A percentile compares a stretch with the other conserved stretches of the same genome.
Conservation (phyloP, 2,888 invertebrate genomes). For the Lampropteryx suffumata region DNA sequence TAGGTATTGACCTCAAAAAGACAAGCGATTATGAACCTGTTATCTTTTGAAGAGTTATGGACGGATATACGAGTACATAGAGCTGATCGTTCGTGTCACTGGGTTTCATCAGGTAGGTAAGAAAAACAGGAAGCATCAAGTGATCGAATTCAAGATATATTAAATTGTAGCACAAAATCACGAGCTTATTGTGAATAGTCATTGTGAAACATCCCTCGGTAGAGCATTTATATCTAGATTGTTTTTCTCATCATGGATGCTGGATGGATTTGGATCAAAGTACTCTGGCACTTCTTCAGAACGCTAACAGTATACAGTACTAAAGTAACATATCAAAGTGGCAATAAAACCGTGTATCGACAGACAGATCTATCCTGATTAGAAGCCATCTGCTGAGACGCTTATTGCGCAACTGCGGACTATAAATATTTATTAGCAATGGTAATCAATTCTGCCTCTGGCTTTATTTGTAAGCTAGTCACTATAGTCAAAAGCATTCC, state of each 20-base stretch:
- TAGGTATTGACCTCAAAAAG: constrained; percentile 22
- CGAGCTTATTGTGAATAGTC: too few species aligned
- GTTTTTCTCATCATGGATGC: too few species aligned
- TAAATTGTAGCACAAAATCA: too few species aligned
- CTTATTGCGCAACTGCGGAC: background rate
- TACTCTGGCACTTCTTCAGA: background rate
- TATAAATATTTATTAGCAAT: background rate
- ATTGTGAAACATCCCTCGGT: too few species aligned
- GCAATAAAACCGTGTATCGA: background rate
- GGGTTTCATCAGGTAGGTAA: too few species aligned
- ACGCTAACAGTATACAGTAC: background rate
- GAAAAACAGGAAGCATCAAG: too few species aligned
- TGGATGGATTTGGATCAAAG: background rate
- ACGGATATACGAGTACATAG: background rate
- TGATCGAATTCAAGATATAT: too few species aligned
- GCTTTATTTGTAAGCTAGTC: too few species aligned
- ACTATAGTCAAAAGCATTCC: too few species aligned
- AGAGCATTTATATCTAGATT: too few species aligned
- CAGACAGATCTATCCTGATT: constrained; percentile 3
- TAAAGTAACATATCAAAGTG: background rate
- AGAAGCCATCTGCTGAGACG: background rate
- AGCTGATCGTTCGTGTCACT: too few species aligned
- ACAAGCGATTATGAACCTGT: constrained; percentile 8
- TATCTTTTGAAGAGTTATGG: constrained; percentile 16
- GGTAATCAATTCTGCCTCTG: too few species aligned